A percentile compares a stretch with the other conserved stretches of the same genome.
These are phyloP conservation scores for Gastrophryne carolinensis DNA, from an alignment of 2,797 vertebrate genomes.

Conservation along the genomic window DNA sequence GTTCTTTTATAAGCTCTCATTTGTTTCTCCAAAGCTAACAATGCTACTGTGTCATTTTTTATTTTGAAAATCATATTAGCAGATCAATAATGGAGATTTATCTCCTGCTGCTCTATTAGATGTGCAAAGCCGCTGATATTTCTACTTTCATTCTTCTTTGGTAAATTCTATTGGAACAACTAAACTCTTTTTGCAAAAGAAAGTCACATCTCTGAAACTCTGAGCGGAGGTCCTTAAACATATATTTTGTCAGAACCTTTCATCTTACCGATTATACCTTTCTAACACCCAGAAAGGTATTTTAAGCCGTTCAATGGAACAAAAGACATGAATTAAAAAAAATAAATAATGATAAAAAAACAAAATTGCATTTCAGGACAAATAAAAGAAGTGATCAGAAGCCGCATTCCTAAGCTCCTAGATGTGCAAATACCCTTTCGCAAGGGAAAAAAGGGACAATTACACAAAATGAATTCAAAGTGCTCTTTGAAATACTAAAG, in stretches of 20 bases:
- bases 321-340: constrained; percentile 24
- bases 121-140: neutral
- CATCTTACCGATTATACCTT: constrained; percentile 7
- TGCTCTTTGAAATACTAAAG: constrained; percentile 45
- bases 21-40: neutral
- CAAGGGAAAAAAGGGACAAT: constrained; percentile 24
- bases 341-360: constrained; percentile 25
- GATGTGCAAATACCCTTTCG: neutral
- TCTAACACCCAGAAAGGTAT: constrained; percentile 14
- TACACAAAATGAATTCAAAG: constrained; percentile 47
- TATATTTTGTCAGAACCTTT: constrained; percentile 11
- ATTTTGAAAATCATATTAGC: neutral
- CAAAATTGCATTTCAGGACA: constrained; percentile 29
- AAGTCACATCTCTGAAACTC: neutral
- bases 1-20: neutral
- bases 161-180: neutral
- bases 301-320: neutral
- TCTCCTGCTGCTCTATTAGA: neutral
- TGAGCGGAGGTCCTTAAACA: neutral
- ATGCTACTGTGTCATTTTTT: neutral
- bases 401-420: constrained; percentile 12
- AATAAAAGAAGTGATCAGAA: constrained; percentile 42
- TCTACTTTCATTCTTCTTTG: neutral
- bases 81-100: constrained; percentile 5
- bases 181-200: neutral